Evolutionary conservation across 2,888 invertebrate species (phyloP).

Genomic region (Limnephilus rhombicus): DNA sequence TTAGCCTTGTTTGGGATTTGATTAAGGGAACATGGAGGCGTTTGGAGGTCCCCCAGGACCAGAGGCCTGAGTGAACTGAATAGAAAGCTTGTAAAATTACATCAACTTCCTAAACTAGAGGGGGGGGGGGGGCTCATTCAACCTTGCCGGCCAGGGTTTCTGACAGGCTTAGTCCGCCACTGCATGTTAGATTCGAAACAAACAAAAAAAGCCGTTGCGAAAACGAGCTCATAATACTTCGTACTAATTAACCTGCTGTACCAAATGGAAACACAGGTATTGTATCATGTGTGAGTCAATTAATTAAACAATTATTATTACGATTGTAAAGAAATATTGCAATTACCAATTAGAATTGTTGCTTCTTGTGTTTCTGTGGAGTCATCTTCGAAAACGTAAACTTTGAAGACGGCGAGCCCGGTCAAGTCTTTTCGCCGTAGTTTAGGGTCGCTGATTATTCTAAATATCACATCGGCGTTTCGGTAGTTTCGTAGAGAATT

Average conservation of each 20-base stretch:
- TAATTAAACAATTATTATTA: neutral
- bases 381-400: conserved; percentile 71
- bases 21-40: no score
- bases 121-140: no score
- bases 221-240: neutral
- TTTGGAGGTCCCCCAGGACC: no score
- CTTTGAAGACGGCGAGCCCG: conserved; percentile 72
- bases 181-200: neutral
- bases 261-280: neutral
- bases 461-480: conserved; percentile 72
- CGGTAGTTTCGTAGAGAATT: conserved; percentile 68
- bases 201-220: neutral
- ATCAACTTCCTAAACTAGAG: no score
- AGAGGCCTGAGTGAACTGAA: no score
- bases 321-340: conserved; percentile 53
- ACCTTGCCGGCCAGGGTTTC: no score
- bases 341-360: conserved; percentile 68
- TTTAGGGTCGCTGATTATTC: conserved; percentile 66
- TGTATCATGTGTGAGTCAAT: neutral
- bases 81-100: no score
- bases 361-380: conserved; percentile 78
- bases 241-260: neutral
- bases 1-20: no score
- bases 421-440: conserved; percentile 46
- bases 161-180: no score